A percentile compares a stretch with the other conserved stretches of the same genome.
Evolutionary conservation across 2,113 vertebrate species (phyloP).

Genomic region (Clinocottus analis): DNA sequence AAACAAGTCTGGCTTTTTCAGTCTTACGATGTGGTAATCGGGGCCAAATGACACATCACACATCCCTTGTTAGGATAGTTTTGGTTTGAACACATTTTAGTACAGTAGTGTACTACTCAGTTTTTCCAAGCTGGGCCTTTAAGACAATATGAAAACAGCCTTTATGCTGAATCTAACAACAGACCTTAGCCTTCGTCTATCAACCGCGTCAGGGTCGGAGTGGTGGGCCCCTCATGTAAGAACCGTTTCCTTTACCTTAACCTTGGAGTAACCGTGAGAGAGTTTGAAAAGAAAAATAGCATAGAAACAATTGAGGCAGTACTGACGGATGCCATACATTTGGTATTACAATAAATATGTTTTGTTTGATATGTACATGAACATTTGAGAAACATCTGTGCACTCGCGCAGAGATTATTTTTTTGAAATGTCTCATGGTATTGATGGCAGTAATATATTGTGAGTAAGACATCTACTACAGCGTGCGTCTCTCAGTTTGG

Average conservation of each 20-base stretch:
- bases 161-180: slow-evolving; percentile 66
- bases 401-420: slow-evolving; percentile 50
- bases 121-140: slow-evolving; percentile 67
- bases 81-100: slow-evolving; percentile 2
- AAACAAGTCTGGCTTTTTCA: slow-evolving; percentile 1
- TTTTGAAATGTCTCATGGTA: slow-evolving; percentile 50
- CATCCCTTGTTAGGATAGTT: slow-evolving; percentile 10
- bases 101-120: slow-evolving; percentile 2
- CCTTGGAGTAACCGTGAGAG: slow-evolving; percentile 29
- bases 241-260: slow-evolving; percentile 33
- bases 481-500: slow-evolving; percentile 49
- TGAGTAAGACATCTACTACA: slow-evolving; percentile 56
- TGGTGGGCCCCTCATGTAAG: slow-evolving; percentile 58
- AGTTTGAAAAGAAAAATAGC: slow-evolving; percentile 5
- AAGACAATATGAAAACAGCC: slow-evolving; percentile 71
- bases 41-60: background rate
- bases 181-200: slow-evolving; percentile 48
- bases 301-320: slow-evolving; percentile 8
- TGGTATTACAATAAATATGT: slow-evolving; percentile 36
- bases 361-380: slow-evolving; percentile 50
- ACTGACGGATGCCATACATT: slow-evolving; percentile 50
- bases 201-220: slow-evolving; percentile 36
- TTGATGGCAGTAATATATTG: slow-evolving; percentile 45
- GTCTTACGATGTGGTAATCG: background rate
- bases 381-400: slow-evolving; percentile 40